Base-by-base conservation (phyloP, 2,797 vertebrate genomes). In the Acropternis orthonyx region DNA sequence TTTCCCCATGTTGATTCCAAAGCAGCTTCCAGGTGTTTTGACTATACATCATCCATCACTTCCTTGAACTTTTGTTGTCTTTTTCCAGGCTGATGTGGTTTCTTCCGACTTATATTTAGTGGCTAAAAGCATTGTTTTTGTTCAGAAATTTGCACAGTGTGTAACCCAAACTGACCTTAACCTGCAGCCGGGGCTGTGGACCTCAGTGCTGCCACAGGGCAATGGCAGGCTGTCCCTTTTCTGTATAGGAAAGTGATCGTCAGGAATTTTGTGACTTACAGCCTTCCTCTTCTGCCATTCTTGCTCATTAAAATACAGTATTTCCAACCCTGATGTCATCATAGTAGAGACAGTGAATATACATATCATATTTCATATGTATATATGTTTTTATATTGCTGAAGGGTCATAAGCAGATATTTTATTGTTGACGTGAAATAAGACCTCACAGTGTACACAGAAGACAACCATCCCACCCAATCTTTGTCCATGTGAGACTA, bases 141-240 rank as follows among this genome's bases (percentile, higher is more conserved):
- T 37, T 67, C 23, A 65, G 44, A 69, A 73, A 63, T 63, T 28
- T 41, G 19, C 28, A 4, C 3, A 7, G 12, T 19, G 7, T 2
- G 1, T 39, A 68, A 34, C 24, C 5, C 27, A 59, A 1, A 0
- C 3, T 10, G 36, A 27, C 24, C 39, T 30, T 24, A 32, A 46
- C 2, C 32, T 2, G 0, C 3, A 9, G 4, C 1, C 0, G 3
- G 10, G 32, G 15, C 49, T 48, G 44, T 51, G 22, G 6, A 14
- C 6, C 5, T 17, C 56, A 2, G 26, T 22, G 32, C 18, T 67
- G 51, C 34, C 17, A 19, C 1, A 12, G 4, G n/a, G 7, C 36
- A 37, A 15, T 6, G 28, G 10, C 34, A 13, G 28, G 8, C 9
- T 85, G 7, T 4, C 5, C 14, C 1, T 8, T 12, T 44, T 52